Evolutionary conservation across 1,140 invertebrate species (phyloP).

Genomic region (Dufourea novaeangliae): DNA sequence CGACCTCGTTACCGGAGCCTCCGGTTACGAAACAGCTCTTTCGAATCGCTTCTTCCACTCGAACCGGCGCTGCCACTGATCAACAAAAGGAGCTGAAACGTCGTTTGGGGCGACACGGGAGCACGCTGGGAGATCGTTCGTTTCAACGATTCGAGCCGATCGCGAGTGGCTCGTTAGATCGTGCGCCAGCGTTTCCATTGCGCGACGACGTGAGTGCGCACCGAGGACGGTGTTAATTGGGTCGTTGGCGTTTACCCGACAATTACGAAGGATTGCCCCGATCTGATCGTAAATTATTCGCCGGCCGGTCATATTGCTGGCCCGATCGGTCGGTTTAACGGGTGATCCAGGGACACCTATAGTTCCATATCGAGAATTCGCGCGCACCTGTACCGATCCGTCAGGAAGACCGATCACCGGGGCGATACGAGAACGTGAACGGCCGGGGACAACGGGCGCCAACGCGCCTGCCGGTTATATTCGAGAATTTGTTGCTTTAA

Average conservation of each 20-base stretch:
- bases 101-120: background rate
- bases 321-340: conserved; percentile 39
- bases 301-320: background rate
- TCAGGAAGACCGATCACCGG: conserved; percentile 73
- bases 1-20: background rate
- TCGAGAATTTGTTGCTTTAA: conserved; percentile 72
- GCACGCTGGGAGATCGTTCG: background rate
- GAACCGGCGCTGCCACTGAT: background rate
- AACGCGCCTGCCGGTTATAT: conserved; percentile 49
- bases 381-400: conserved; percentile 76
- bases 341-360: conserved; percentile 60
- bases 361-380: conserved; percentile 67
- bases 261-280: conserved; percentile 54
- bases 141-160: background rate
- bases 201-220: background rate
- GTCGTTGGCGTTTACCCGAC: conserved; percentile 48
- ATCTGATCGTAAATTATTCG: conserved; percentile 4
- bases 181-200: background rate
- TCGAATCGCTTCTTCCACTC: background rate
- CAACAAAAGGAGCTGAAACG: background rate
- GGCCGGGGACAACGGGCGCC: conserved; percentile 65
- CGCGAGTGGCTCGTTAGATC: conserved; percentile 41
- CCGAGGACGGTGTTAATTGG: conserved; percentile 46
- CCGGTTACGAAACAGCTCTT: conserved; percentile 24
- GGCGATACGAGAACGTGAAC: conserved; percentile 64